Conservation (phyloP, 2,888 invertebrate species). For the Blera fallax region DNA sequence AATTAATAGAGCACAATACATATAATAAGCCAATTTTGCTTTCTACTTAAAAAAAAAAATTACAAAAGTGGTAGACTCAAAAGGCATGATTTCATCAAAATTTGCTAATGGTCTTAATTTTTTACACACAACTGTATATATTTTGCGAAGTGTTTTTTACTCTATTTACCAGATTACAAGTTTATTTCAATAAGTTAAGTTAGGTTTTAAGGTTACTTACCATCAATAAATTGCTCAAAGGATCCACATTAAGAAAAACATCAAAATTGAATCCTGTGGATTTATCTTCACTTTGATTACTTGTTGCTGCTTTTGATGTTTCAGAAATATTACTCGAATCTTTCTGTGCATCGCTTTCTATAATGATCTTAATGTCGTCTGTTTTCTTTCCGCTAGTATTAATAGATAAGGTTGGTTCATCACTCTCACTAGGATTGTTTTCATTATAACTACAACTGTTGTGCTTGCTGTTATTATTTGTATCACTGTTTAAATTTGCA, state of each 20-base stretch:
- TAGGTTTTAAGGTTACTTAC: constrained; percentile 81
- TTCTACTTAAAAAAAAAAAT: too few relatives aligned
- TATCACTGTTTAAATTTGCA: constrained; percentile 13
- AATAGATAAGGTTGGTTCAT: neutral
- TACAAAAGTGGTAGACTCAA: too few relatives aligned
- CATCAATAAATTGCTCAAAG: constrained; percentile 88
- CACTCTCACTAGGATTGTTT: neutral
- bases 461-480: constrained; percentile 42
- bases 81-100: too few relatives aligned
- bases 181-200: neutral
- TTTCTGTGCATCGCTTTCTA: constrained; percentile 19
- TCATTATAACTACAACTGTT: constrained; percentile 1
- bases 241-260: constrained; percentile 91
- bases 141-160: too few relatives aligned
- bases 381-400: constrained; percentile 30
- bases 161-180: too few relatives aligned
- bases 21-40: too few relatives aligned
- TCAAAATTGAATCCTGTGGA: constrained; percentile 89
- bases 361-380: neutral
- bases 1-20: too few relatives aligned
- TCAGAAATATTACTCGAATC: constrained; percentile 9
- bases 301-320: constrained; percentile 34
- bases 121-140: too few relatives aligned
- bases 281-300: constrained; percentile 41
- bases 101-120: too few relatives aligned